Evolutionary conservation across 2,888 invertebrate species (phyloP).

Genomic region (Parelbella ahira): DNA sequence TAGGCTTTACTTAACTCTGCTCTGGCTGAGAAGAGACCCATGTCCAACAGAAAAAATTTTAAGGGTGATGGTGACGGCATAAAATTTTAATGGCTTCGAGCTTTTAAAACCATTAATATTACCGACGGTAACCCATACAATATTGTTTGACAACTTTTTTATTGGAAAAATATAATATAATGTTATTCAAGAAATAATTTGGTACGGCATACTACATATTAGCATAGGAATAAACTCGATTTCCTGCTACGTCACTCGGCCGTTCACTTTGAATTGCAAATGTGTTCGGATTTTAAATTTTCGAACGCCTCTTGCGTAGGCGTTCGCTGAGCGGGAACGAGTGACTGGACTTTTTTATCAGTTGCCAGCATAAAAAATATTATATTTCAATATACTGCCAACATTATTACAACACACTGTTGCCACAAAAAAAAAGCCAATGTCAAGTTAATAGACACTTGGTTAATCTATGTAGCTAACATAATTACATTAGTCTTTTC

Average conservation of each 20-base stretch:
- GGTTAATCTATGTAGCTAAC: constrained; percentile 4
- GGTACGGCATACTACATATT: constrained; percentile 32
- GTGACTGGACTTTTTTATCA: constrained; percentile 36
- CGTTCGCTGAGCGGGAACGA: constrained; percentile 39
- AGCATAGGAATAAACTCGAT: constrained; percentile 45
- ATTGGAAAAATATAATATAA: too few relatives aligned
- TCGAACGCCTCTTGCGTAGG: constrained; percentile 58
- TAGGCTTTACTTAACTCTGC: too few relatives aligned
- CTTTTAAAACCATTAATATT: too few relatives aligned
- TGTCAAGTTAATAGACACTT: constrained; percentile 9
- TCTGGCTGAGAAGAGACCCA: too few relatives aligned
- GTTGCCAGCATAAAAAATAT: constrained; percentile 25
- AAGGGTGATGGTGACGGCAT: too few relatives aligned
- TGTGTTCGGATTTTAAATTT: constrained; percentile 64
- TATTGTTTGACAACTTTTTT: too few relatives aligned
- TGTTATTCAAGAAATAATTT: constrained; percentile 20
- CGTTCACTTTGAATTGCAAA: constrained; percentile 58
- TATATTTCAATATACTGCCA: constrained; percentile 13
- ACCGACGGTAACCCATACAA: too few relatives aligned
- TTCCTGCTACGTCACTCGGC: constrained; percentile 68
- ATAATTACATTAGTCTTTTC: constrained; percentile 11
- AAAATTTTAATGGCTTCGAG: too few relatives aligned
- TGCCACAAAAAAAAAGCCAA: constrained; percentile 16
- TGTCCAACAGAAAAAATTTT: too few relatives aligned
- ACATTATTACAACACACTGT: constrained; percentile 5